Evolutionary conservation across 2,888 invertebrate genomes (phyloP), one percentile per base, ranked within the genome.

Genomic region (Brachyptera putata): DNA sequence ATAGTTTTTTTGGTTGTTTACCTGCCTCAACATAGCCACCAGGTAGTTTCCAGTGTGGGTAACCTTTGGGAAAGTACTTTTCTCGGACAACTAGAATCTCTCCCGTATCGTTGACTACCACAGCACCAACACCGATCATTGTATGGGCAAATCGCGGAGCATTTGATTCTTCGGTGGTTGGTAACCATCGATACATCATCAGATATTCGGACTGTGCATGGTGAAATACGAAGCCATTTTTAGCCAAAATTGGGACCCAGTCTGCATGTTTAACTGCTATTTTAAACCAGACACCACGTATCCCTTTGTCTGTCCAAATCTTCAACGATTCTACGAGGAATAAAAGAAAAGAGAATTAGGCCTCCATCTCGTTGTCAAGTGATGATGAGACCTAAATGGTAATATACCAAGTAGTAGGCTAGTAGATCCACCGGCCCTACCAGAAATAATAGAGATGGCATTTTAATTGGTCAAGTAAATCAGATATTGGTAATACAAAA

Each of bases 1-100:
- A n/a, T n/a, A n/a, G n/a, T n/a, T n/a, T n/a, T n/a, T n/a, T n/a
- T n/a, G n/a, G n/a, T n/a, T n/a, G n/a, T n/a, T n/a, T n/a, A 89
- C 91, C 86, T 75, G 86, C 87, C 73, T 95, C 90, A 16, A 91
- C 90, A 76, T 89, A 90, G 56, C 95, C 95, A 57, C 96, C 95
- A 14, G 96, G 95, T 5, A 95, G 77, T 76, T 95, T 95, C 93
- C 93, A 95, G 69, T 84, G 82, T 2, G 81, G 76, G 48, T 72
- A 69, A 16, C 77, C 72, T 22, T 64, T 68, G 13, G 60, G 61
- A 61, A 77, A 75, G 69, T 82, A 82, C 69, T 84, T 84, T 71
- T 96, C 95, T 66, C 84, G 81, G 0, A 96, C 89, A 18, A 90
- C 89, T 56, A 96, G 77, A 57, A 96, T 76, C 75, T 93, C 83